These are phyloP conservation scores for Hartigia nigra DNA, from an alignment of 2,888 invertebrate species.

Conservation along the genomic window DNA sequence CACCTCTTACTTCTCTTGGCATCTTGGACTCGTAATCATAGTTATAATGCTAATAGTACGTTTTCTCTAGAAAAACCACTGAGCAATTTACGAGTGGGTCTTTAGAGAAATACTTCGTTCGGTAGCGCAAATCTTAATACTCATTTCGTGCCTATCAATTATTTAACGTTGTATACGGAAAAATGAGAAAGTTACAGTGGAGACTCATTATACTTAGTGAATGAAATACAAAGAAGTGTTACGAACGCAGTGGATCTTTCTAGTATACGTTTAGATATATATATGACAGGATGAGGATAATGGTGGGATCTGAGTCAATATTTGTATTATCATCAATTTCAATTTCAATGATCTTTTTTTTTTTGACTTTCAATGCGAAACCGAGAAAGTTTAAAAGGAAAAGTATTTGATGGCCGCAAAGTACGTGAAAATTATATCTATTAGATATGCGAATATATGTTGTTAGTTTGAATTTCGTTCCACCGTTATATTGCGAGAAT, in stretches of 20 bases:
- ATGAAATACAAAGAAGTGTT: background rate
- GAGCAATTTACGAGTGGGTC: background rate
- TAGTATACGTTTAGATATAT: too few relatives aligned
- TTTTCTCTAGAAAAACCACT: background rate
- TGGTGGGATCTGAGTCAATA: background rate
- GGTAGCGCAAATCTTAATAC: background rate
- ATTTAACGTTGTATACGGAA: background rate
- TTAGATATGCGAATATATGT: background rate
- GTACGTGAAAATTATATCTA: background rate
- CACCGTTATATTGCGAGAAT: background rate
- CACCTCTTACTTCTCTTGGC: background rate
- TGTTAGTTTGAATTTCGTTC: background rate
- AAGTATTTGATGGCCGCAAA: background rate
- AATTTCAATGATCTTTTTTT: background rate
- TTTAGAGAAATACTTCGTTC: background rate
- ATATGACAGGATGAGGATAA: background rate
- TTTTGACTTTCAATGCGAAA: background rate
- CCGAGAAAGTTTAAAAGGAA: background rate
- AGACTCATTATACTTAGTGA: background rate
- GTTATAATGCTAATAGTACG: background rate
- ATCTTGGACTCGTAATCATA: background rate
- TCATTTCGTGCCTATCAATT: background rate
- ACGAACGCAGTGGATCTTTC: background rate
- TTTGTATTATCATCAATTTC: background rate
- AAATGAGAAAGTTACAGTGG: background rate